Evolutionary conservation across 2,113 vertebrate species (phyloP).

Genomic region (Pungitius pungitius): DNA sequence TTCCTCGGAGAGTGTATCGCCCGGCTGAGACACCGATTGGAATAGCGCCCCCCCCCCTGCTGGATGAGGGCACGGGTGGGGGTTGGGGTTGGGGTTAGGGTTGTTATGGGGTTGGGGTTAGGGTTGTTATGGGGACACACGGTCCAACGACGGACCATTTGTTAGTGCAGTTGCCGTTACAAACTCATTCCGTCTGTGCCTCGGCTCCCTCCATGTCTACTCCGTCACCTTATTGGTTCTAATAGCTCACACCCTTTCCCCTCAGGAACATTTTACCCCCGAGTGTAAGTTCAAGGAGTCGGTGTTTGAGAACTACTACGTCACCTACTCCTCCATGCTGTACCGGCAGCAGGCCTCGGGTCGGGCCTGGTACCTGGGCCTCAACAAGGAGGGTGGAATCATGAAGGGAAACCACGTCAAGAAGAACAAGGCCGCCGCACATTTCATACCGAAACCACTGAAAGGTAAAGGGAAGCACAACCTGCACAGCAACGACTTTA

Average conservation of each 20-base stretch:
- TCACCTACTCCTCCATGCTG: conserved; percentile 98
- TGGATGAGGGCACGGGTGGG: too few species aligned
- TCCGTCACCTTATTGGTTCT: conserved; percentile 22
- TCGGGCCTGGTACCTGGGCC: conserved; percentile 96
- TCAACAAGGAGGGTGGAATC: conserved; percentile 97
- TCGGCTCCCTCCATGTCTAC: not conserved
- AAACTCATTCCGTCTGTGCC: conserved; percentile 12
- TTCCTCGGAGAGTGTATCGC: conserved; percentile 49
- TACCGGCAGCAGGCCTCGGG: conserved; percentile 98
- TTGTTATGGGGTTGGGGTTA: too few species aligned
- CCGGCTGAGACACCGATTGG: conserved; percentile 56
- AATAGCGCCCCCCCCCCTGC: conserved; percentile 29
- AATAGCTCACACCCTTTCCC: conserved; percentile 1
- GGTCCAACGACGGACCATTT: conserved; percentile 28
- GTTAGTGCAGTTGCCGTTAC: conserved; percentile 29
- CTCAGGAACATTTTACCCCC: conserved; percentile 97
- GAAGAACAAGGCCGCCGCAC: conserved; percentile 97
- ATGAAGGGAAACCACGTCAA: conserved; percentile 99
- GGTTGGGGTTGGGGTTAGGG: too few species aligned
- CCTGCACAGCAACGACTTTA: not conserved
- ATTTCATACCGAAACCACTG: conserved; percentile 98
- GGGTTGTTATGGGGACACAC: too few species aligned
- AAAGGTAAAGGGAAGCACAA: conserved; percentile 85
- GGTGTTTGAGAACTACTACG: conserved; percentile 99
- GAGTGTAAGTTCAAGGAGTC: conserved; percentile 99